Evolutionary conservation across 2,113 vertebrate genomes (phyloP).

Genomic region (Caranx ignobilis): DNA sequence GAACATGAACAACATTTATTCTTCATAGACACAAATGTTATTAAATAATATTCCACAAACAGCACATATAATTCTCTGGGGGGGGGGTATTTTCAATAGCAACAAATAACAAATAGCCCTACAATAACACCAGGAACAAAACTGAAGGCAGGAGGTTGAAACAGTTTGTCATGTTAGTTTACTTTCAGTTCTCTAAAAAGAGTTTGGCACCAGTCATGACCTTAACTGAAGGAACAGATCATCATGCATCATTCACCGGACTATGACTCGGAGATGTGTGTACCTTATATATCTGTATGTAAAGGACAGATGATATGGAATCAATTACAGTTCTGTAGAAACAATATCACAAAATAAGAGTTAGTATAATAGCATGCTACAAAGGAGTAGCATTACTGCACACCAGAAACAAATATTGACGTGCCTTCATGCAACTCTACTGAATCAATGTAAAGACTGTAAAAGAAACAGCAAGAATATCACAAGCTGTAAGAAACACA

Average conservation of each 20-base stretch:
- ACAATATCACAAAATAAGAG: constrained; percentile 36
- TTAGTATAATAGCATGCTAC: constrained; percentile 10
- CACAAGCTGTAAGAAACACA: constrained; percentile 10
- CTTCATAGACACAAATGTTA: constrained; percentile 52
- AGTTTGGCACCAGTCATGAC: constrained; percentile 50
- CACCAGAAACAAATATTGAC: constrained; percentile 32
- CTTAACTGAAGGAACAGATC: constrained; percentile 3
- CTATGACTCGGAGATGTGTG: constrained; percentile 17
- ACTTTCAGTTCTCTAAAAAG: constrained; percentile 25
- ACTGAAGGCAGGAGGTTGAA: constrained; percentile 21
- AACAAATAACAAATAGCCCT: constrained; percentile 22
- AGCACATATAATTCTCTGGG: constrained; percentile 25
- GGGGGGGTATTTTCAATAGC: constrained; percentile 15
- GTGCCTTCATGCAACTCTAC: constrained; percentile 40
- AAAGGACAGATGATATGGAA: constrained; percentile 6
- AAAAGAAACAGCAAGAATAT: constrained; percentile 16
- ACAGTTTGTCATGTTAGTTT: not conserved
- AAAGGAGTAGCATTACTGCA: constrained; percentile 17
- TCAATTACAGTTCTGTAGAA: constrained; percentile 12
- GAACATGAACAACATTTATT: constrained; percentile 57
- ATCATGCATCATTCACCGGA: constrained; percentile 51
- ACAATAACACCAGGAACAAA: constrained; percentile 29
- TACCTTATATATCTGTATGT: not conserved
- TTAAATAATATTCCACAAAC: constrained; percentile 63
- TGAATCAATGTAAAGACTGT: constrained; percentile 15